Conservation (phyloP, 2,888 invertebrate genomes). For the Parnassius smintheus region DNA sequence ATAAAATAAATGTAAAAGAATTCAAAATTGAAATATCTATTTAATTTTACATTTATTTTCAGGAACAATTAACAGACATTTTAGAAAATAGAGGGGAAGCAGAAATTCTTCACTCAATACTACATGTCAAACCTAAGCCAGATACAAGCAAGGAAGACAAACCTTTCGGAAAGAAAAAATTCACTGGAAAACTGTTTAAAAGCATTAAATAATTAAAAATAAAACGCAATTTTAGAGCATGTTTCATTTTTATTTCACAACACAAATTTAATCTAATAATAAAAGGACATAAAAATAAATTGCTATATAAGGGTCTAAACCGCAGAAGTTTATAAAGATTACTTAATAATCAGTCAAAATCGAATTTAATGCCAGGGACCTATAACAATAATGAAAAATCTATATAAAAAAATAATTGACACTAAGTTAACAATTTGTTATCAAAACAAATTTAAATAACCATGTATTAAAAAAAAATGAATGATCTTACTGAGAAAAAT, state of each 20-base stretch:
- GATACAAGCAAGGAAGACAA: slow-evolving; percentile 65
- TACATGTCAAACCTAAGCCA: slow-evolving; percentile 84
- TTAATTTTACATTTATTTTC: slow-evolving; percentile 32
- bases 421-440: no score
- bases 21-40: neutral
- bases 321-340: neutral
- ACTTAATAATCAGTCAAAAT: neutral
- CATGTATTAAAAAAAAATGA: no score
- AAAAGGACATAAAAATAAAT: neutral
- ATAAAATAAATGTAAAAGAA: no score
- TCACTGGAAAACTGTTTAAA: slow-evolving; percentile 52
- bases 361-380: slow-evolving; percentile 37
- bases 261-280: slow-evolving; percentile 9
- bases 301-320: slow-evolving; percentile 3
- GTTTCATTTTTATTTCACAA: slow-evolving; percentile 15
- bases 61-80: slow-evolving; percentile 86
- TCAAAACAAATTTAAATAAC: no score
- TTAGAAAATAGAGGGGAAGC: slow-evolving; percentile 88
- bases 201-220: slow-evolving; percentile 44
- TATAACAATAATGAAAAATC: slow-evolving; percentile 33
- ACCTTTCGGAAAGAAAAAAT: slow-evolving; percentile 58
- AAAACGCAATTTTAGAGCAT: slow-evolving; percentile 4
- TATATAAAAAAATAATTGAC: no score
- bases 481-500: no score
- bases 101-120: slow-evolving; percentile 84